Percentiles rank a stretch among this genome's conserved stretches.
Conservation (phyloP, 2,888 invertebrate genomes). For the Diplolepis rosae region DNA sequence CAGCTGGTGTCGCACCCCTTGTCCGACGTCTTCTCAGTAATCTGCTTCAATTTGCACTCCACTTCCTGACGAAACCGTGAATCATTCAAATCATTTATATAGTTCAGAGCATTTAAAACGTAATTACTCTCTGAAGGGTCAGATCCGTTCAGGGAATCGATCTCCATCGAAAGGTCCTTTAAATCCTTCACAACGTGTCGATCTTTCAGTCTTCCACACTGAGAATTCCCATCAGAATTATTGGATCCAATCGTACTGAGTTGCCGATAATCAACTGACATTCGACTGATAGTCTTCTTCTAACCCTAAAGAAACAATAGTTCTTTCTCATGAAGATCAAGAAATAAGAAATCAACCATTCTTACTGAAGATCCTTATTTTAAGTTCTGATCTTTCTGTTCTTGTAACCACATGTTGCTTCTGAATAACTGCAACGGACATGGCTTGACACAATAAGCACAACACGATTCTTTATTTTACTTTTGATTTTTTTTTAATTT, state of each 20-base stretch:
- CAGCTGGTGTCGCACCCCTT: conserved; percentile 68
- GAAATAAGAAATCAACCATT: not conserved
- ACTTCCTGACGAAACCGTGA: conserved; percentile 53
- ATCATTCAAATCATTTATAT: conserved; percentile 60
- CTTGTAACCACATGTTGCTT: not conserved
- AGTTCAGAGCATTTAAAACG: conserved; percentile 56
- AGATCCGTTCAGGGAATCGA: conserved; percentile 45
- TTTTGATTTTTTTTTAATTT: not conserved
- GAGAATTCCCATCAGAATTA: not conserved
- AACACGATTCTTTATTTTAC: not conserved
- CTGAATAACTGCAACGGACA: not conserved
- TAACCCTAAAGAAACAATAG: too few species aligned
- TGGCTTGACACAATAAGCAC: not conserved
- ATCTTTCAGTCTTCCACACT: not conserved
- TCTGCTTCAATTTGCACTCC: conserved; percentile 52
- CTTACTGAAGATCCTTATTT: not conserved
- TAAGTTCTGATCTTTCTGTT: not conserved
- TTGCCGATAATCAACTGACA: not conserved
- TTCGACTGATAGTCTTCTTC: not conserved
- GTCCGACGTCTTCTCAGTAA: not conserved
- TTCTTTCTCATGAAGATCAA: too few species aligned
- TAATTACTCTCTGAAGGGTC: conserved; percentile 54
- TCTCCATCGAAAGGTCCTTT: not conserved
- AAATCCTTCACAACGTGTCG: too few species aligned
- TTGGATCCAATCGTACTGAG: too few species aligned